Conservation (phyloP, 2,113 vertebrate genomes). For the Lophius piscatorius region DNA sequence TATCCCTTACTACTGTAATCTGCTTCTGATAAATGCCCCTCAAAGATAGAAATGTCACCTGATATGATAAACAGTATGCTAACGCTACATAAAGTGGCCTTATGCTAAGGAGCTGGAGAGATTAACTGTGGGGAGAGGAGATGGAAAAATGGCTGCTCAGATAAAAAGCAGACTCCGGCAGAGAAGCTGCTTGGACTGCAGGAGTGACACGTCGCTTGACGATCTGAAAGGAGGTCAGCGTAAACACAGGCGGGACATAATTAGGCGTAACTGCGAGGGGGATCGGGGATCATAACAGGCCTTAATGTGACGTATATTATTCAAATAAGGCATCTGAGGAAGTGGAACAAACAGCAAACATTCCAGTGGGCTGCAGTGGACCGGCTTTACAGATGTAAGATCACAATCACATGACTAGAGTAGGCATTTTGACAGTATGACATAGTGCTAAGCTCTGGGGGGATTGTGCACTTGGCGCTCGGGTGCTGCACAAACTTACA, state of each 20-base stretch:
- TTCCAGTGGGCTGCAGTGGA: neutral
- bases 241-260: constrained; percentile 2
- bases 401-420: constrained; percentile 50
- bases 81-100: constrained; percentile 74
- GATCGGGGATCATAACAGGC: neutral
- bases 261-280: too few species aligned
- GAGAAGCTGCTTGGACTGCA: constrained; percentile 21
- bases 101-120: constrained; percentile 72
- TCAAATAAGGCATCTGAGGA: constrained; percentile 17
- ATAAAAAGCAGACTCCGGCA: constrained; percentile 50
- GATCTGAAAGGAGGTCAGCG: constrained; percentile 13
- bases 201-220: neutral
- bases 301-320: constrained; percentile 14
- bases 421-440: constrained; percentile 50
- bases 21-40: constrained; percentile 82
- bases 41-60: constrained; percentile 83
- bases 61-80: constrained; percentile 77
- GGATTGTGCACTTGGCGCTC: constrained; percentile 39
- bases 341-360: neutral
- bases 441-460: constrained; percentile 37
- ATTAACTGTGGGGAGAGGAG: constrained; percentile 67
- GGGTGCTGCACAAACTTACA: constrained; percentile 45
- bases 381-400: constrained; percentile 52
- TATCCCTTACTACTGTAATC: constrained; percentile 78
- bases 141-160: constrained; percentile 42